These are phyloP conservation scores for Macquaria australasica DNA, from an alignment of 2,113 vertebrate species.

Conservation along the genomic window DNA sequence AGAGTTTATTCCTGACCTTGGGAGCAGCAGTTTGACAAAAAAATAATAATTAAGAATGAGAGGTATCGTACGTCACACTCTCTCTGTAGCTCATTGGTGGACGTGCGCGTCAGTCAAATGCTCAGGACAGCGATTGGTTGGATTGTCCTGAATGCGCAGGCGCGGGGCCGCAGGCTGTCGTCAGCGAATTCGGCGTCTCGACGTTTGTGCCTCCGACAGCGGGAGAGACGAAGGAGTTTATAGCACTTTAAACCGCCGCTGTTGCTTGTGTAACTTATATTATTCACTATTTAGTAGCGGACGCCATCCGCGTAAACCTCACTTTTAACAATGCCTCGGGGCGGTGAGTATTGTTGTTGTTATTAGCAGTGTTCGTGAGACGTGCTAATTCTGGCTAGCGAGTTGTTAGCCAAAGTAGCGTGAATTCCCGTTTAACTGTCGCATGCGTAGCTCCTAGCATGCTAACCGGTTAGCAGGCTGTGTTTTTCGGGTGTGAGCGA, in stretches of 20 bases:
- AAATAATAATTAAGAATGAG: no score
- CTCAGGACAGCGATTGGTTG: constrained; percentile 38
- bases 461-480: constrained; percentile 62
- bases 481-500: neutral
- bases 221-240: constrained; percentile 60
- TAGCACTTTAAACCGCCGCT: constrained; percentile 20
- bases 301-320: neutral
- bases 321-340: constrained; percentile 80
- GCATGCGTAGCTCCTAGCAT: constrained; percentile 71
- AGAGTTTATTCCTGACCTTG: neutral
- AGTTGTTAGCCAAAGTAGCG: constrained; percentile 36
- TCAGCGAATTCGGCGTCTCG: constrained; percentile 42
- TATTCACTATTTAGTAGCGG: neutral
- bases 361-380: no score
- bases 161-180: constrained; percentile 19
- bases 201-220: constrained; percentile 31
- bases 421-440: constrained; percentile 21
- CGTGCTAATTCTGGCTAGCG: constrained; percentile 36
- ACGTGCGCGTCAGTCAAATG: constrained; percentile 12
- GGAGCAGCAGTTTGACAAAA: neutral
- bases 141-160: constrained; percentile 27
- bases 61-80: no score
- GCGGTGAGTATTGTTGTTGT: constrained; percentile 77
- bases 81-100: constrained; percentile 17
- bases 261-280: neutral